phyloP scores from a whole-genome alignment of 2,797 vertebrate species.

The Sphenodon punctatus region DNA sequence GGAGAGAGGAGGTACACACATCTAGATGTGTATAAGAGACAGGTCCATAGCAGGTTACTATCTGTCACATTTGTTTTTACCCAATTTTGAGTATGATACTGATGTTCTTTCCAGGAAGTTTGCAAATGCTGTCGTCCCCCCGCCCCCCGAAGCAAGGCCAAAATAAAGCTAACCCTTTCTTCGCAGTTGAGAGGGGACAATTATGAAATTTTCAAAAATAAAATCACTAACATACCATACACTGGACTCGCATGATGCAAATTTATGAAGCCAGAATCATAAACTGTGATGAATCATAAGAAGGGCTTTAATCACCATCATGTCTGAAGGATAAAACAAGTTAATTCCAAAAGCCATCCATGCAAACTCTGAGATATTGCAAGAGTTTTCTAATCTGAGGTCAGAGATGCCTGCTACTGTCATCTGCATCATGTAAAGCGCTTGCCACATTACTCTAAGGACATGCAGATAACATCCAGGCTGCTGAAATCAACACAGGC shows the following conservation, averaged over 20 bases:
- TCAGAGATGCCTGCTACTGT: neutral
- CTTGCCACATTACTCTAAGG: neutral
- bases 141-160: neutral
- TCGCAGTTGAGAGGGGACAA: neutral
- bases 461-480: neutral
- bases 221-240: neutral
- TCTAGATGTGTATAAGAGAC: no score
- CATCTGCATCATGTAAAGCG: neutral
- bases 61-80: no score
- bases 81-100: neutral
- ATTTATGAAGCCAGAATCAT: conserved; percentile 14
- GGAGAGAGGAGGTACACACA: no score
- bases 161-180: neutral
- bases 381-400: neutral
- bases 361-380: neutral
- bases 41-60: no score
- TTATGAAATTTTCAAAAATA: neutral
- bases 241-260: conserved; percentile 4
- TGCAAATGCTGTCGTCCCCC: neutral
- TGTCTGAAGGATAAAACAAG: conserved; percentile 12
- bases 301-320: neutral
- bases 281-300: neutral
- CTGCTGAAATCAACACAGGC: conserved; percentile 11
- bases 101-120: neutral
- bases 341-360: neutral